phyloP scores from a whole-genome alignment of 2,888 invertebrate genomes.

The Nineta flava region DNA sequence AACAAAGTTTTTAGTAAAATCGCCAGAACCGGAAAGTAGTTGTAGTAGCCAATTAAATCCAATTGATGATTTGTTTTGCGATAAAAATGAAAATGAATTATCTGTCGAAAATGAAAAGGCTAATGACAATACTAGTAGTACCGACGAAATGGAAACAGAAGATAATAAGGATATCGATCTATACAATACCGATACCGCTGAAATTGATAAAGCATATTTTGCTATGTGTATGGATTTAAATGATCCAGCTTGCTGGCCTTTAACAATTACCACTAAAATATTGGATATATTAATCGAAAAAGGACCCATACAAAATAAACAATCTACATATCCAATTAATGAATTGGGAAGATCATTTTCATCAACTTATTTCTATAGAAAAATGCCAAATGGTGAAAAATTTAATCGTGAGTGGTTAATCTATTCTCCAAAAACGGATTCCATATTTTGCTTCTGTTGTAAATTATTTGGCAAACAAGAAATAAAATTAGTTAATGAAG shows the following conservation, averaged over 20 bases:
- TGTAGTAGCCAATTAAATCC: not conserved
- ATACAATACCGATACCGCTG: not conserved
- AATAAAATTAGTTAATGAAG: constrained; percentile 6
- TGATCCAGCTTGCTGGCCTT: not conserved
- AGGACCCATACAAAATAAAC: constrained; percentile 9
- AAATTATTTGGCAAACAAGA: constrained; percentile 9
- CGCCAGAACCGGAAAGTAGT: not conserved
- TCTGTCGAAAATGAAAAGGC: not conserved
- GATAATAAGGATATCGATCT: not conserved
- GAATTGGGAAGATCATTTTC: constrained; percentile 10
- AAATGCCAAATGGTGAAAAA: constrained; percentile 11
- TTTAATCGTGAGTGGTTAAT: constrained; percentile 11
- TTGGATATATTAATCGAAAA: not conserved
- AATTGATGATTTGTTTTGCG: not conserved
- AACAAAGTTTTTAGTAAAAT: not conserved
- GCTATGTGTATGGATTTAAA: not conserved
- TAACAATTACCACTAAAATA: not conserved
- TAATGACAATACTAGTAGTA: not conserved
- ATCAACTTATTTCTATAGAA: constrained; percentile 7
- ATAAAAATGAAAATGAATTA: not conserved
- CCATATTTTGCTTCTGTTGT: constrained; percentile 11
- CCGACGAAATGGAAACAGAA: not conserved
- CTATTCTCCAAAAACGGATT: constrained; percentile 10
- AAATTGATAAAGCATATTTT: not conserved
- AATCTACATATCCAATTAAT: constrained; percentile 12